Percentiles rank a stretch among this genome's conserved stretches.
Conservation (phyloP, 92 coral and sea anemone species). For the Isaurus tuberculatus region DNA sequence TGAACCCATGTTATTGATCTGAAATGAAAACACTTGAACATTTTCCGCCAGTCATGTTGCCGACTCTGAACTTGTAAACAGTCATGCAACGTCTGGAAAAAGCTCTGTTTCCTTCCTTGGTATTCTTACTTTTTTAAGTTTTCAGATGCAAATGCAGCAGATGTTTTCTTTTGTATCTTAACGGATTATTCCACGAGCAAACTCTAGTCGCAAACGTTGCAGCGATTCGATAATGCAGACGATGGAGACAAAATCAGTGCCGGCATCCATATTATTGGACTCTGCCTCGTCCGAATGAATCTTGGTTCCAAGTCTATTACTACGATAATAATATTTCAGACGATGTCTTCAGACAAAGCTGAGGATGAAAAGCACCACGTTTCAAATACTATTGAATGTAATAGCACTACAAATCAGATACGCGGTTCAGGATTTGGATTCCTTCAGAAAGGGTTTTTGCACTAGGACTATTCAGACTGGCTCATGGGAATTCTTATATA, state of each 20-base stretch:
- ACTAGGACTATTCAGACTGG: slow-evolving; percentile 24
- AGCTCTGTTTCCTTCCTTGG: slow-evolving; percentile 7
- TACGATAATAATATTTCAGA: slow-evolving; percentile 40
- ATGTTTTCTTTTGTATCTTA: slow-evolving; percentile 14
- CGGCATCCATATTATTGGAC: slow-evolving; percentile 40
- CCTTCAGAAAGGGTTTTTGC: neutral
- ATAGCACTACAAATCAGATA: slow-evolving; percentile 21
- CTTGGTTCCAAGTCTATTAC: slow-evolving; percentile 51
- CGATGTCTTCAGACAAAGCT: slow-evolving; percentile 49
- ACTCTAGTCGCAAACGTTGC: slow-evolving; percentile 13
- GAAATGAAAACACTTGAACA: slow-evolving; percentile 13
- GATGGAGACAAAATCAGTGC: slow-evolving; percentile 25
- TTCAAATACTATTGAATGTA: slow-evolving; percentile 8
- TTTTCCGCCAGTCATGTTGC: neutral
- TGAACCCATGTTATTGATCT: slow-evolving; percentile 2
- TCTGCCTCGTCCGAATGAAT: slow-evolving; percentile 57
- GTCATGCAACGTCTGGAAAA: slow-evolving; percentile 14
- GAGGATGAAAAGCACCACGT: slow-evolving; percentile 44
- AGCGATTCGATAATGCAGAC: slow-evolving; percentile 19
- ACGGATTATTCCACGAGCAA: slow-evolving; percentile 28
- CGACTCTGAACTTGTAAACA: neutral
- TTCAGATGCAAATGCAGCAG: slow-evolving; percentile 17
- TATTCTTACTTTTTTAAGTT: slow-evolving; percentile 11
- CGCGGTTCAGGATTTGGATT: slow-evolving; percentile 5
- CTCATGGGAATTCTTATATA: slow-evolving; percentile 10